Evolutionary conservation across 2,113 vertebrate genomes (phyloP).

Genomic region (Eira barbara): DNA sequence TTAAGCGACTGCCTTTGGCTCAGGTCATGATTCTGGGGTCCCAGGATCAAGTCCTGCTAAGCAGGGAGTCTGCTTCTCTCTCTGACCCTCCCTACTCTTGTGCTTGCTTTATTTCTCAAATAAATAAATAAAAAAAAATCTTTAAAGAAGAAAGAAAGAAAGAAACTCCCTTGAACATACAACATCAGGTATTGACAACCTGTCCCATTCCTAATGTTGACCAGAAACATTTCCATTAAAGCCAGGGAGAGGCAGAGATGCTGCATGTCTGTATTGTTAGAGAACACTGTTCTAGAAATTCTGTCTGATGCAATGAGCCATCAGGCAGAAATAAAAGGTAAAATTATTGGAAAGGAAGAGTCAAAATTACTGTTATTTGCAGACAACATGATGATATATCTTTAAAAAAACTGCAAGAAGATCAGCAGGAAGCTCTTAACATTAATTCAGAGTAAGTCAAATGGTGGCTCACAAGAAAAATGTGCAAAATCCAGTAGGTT

Average conservation of each 20-base stretch:
- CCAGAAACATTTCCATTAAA: background rate
- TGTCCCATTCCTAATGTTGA: background rate
- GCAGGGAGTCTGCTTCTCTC: no score
- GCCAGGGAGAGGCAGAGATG: background rate
- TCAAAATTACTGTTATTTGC: conserved; percentile 46
- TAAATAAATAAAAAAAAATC: no score
- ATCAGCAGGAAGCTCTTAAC: conserved; percentile 13
- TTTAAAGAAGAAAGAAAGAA: background rate
- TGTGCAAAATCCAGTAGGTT: background rate
- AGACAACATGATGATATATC: conserved; percentile 28
- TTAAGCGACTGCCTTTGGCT: no score
- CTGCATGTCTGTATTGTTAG: background rate
- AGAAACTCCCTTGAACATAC: background rate
- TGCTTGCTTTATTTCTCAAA: no score
- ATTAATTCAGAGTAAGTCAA: conserved; percentile 29
- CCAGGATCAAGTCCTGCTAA: no score
- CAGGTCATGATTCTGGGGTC: no score
- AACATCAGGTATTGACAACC: background rate
- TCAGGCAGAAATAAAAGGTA: background rate
- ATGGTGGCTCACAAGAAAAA: background rate
- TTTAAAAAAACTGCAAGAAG: background rate
- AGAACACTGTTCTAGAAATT: background rate
- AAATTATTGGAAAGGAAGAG: conserved; percentile 30
- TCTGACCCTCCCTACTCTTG: no score
- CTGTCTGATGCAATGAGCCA: background rate